phyloP scores from a whole-genome alignment of 2,888 invertebrate species.

The Caenorhabditis sp. region DNA sequence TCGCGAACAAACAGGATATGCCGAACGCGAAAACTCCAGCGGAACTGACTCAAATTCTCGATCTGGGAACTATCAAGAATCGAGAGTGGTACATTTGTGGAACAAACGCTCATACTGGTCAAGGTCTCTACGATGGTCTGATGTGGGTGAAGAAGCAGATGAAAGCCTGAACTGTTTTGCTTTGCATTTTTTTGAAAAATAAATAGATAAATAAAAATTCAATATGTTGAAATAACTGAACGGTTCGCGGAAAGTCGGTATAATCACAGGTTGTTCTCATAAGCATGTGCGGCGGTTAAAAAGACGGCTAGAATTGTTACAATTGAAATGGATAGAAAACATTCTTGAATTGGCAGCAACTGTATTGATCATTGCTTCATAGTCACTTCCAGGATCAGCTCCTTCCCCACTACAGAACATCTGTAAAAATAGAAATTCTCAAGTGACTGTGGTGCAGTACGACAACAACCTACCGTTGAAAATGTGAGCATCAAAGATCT shows the following conservation, averaged over 20 bases:
- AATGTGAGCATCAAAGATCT: slow-evolving; percentile 63
- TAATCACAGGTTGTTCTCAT: slow-evolving; percentile 47
- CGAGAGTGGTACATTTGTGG: slow-evolving; percentile 59
- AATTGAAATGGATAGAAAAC: slow-evolving; percentile 71
- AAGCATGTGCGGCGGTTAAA: slow-evolving; percentile 68
- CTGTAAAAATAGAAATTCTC: slow-evolving; percentile 42
- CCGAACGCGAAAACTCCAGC: slow-evolving; percentile 44
- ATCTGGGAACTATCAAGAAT: slow-evolving; percentile 49
- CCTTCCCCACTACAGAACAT: slow-evolving; percentile 72
- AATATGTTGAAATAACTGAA: slow-evolving; percentile 29
- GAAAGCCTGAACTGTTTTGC: slow-evolving; percentile 41
- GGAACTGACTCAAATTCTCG: slow-evolving; percentile 40
- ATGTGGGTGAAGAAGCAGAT: slow-evolving; percentile 62
- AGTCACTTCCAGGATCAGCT: slow-evolving; percentile 65
- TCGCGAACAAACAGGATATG: slow-evolving; percentile 65
- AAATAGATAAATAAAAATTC: slow-evolving; percentile 29
- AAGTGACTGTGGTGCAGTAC: neutral
- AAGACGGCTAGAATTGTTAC: slow-evolving; percentile 67
- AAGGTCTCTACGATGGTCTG: slow-evolving; percentile 60
- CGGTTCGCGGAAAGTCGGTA: slow-evolving; percentile 2
- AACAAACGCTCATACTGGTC: slow-evolving; percentile 57
- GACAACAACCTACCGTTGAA: slow-evolving; percentile 63
- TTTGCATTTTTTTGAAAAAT: neutral
- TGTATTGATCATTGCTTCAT: slow-evolving; percentile 75
- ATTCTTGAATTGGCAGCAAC: slow-evolving; percentile 65